Percentiles rank a stretch among this genome's conserved stretches.
Evolutionary conservation across 2,113 vertebrate species (phyloP).

Genomic region (Amphilophus citrinellus): DNA sequence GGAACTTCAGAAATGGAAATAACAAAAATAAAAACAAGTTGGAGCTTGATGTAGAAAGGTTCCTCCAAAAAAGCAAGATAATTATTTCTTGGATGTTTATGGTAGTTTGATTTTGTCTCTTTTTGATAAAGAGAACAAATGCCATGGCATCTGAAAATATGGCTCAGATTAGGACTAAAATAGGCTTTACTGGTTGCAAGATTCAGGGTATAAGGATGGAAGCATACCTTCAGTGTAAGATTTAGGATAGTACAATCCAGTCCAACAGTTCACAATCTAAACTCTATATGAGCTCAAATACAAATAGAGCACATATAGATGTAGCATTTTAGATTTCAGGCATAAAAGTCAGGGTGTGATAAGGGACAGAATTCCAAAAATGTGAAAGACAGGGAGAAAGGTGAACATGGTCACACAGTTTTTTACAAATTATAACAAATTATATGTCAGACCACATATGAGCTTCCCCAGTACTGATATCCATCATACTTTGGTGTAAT

Average conservation of each 20-base stretch:
- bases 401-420: slow-evolving; percentile 50
- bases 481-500: slow-evolving; percentile 85
- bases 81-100: not conserved
- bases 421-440: slow-evolving; percentile 80
- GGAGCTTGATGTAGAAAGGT: not conserved
- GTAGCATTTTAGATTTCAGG: not conserved
- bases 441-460: slow-evolving; percentile 80
- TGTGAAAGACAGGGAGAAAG: slow-evolving; percentile 63
- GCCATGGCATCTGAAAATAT: not conserved
- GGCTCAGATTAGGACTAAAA: not conserved
- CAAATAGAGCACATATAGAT: not conserved
- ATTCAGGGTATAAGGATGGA: not conserved
- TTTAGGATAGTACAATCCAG: not conserved
- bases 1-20: not conserved
- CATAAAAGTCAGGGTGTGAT: slow-evolving; percentile 13
- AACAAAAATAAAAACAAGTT: not conserved
- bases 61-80: not conserved
- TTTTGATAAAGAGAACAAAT: not conserved
- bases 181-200: not conserved
- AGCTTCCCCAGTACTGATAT: slow-evolving; percentile 74
- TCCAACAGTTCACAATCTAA: not conserved
- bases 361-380: slow-evolving; percentile 34
- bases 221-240: not conserved
- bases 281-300: not conserved
- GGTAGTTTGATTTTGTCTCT: not conserved